Percentiles rank a stretch among this genome's conserved stretches.
These are phyloP conservation scores for Artibeus jamaicensis DNA, from an alignment of 2,797 vertebrate genomes.

Conservation along the genomic window DNA sequence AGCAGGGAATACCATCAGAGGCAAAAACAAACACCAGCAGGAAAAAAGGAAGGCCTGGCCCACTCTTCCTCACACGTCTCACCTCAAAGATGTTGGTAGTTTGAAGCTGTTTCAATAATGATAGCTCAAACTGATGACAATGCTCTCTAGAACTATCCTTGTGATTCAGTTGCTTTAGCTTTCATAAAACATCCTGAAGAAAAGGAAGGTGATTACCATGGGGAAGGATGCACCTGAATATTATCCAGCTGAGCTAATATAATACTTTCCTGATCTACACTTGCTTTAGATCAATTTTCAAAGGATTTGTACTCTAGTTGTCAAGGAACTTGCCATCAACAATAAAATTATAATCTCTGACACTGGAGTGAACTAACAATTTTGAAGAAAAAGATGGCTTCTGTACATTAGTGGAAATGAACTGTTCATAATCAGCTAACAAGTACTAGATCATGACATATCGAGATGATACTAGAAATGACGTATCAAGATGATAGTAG, in stretches of 20 bases:
- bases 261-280: conserved; percentile 9
- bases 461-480: not conserved
- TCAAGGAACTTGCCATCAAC: not conserved
- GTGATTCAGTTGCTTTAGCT: conserved; percentile 74
- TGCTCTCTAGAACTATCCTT: conserved; percentile 70
- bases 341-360: conserved; percentile 2
- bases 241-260: not conserved
- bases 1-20: conserved; percentile 78
- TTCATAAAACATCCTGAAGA: conserved; percentile 69
- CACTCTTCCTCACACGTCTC: conserved; percentile 43
- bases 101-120: conserved; percentile 85
- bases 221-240: conserved; percentile 79
- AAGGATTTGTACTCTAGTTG: not conserved
- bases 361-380: not conserved
- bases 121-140: conserved; percentile 78
- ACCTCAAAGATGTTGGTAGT: conserved; percentile 74
- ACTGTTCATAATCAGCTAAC: not conserved
- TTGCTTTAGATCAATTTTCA: not conserved
- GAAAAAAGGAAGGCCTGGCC: conserved; percentile 62
- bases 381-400: not conserved
- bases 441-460: not conserved
- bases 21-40: conserved; percentile 81
- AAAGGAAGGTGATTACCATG: conserved; percentile 76
- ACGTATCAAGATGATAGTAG: not conserved
- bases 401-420: not conserved